Base-by-base conservation (phyloP, 2,888 invertebrate species). In the Zaprionus bogoriensis region DNA sequence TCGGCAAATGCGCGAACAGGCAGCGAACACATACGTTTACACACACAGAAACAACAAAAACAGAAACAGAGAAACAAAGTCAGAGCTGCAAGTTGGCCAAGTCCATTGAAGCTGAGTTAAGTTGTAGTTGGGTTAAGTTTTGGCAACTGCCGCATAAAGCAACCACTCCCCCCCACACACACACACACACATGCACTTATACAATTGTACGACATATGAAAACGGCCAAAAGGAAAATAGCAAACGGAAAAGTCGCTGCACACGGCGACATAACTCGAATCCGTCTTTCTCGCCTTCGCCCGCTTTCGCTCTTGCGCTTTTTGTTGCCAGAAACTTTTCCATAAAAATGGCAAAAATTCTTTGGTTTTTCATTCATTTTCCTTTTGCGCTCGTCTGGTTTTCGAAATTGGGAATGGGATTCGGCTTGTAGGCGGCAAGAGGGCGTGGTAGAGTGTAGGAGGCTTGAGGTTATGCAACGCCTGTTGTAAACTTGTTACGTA, bases 401-500 rank as follows among this genome's bases (percentile, higher is more conserved):
- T 36, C 14, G 17, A n/a, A 36, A 36, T 36, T 36, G 7, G 7
- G 17, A 36, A 36, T 17, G 30, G 2, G 5, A 25, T 25, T 5
- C 7, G 25, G 7, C 6, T 25, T 25, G 25, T 4, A 12, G 17
- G 3, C n/a, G 9, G 12, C 23, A 25, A 27, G 32, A 2, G 4
- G 10, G 28, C 4, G 4, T 30, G 28, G n/a, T 38, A n/a, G n/a
- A n/a, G 4, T n/a, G 28, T 14, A 14, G 7, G 32, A 9, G 14
- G 39, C 19, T 10, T 45, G 36, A 27, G 62, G 55, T 77, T 78
- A 85, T 78, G 79, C 62, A 79, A 85, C 41, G 63, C 74, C 36
- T 55, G 77, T 54, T 61, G 67, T 65, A 77, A 74, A 84, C 80
- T 80, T 82, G 79, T 82, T 79, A 85, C 83, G 74, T 63, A 71